Evolutionary conservation across 2,113 vertebrate genomes (phyloP).

Genomic region (Taxidea taxus): DNA sequence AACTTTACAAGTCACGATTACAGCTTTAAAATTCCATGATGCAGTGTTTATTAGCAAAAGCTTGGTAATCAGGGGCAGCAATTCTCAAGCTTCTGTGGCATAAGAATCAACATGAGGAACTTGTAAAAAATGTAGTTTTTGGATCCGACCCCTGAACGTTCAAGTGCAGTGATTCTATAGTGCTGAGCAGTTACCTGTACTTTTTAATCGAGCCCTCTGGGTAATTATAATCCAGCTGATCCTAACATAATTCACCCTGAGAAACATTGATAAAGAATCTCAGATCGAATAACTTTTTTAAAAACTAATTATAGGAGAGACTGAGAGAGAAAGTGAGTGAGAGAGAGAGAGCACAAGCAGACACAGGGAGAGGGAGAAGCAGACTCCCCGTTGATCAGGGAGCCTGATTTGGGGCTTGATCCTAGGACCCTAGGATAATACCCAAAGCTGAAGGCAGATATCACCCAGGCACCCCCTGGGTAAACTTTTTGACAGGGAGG

Average conservation of each 20-base stretch:
- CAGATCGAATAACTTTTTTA: neutral
- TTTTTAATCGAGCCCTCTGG: neutral
- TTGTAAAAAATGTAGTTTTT: neutral
- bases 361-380: too few relatives aligned
- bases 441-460: too few relatives aligned
- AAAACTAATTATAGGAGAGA: too few relatives aligned
- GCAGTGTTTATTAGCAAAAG: neutral
- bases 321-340: too few relatives aligned
- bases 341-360: too few relatives aligned
- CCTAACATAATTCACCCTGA: neutral
- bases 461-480: too few relatives aligned
- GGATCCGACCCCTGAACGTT: neutral
- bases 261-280: neutral
- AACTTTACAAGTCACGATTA: constrained; percentile 27
- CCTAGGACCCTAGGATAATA: too few relatives aligned
- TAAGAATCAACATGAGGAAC: neutral
- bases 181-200: neutral
- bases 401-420: too few relatives aligned
- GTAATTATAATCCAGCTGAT: neutral
- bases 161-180: neutral
- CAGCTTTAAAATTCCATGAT: neutral
- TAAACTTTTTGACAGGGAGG: neutral
- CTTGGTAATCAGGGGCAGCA: neutral
- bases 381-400: too few relatives aligned
- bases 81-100: neutral